Evolutionary conservation across 2,797 vertebrate genomes (phyloP), one percentile per base, ranked within the genome.

Genomic region (Pseudopleuronectes americanus): DNA sequence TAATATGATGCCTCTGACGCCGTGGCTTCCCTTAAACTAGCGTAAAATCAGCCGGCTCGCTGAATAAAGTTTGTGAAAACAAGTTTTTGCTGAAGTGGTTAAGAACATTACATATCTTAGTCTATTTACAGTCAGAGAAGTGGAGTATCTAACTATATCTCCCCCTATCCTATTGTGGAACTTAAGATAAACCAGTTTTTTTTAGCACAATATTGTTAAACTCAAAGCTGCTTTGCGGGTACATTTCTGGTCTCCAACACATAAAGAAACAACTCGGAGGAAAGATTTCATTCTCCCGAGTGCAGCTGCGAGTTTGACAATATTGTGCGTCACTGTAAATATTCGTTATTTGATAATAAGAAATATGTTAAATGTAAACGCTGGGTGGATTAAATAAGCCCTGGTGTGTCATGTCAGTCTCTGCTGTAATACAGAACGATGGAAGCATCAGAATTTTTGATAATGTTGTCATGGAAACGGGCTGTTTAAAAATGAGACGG

Each of bases 1-100:
- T 78, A 81, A 84, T 84, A 57, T 81, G 77, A 75, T 79, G 71
- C 73, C 64, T 84, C 67, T 78, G 77, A 89, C 77, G 86, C 66
- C 57, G 66, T 70, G 66, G 77, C 68, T 71, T 69, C 83, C 65
- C 74, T 80, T 80, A 83, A 86, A 87, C 70, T 70, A 57, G 69
- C 14, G n/a, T 89, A 74, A 87, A 90, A 84, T 84, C 80, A 80
- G 72, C 64, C 66, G 57, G 72, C 60, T 78, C 12, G n/a, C 76
- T 67, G 58, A 84, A 83, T 73, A 81, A 74, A 83, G 65, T 87
- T 86, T 81, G 68, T 22, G 52, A 75, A 74, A 75, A 75, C 68
- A 73, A 64, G 59, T 75, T 83, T 81, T 72, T 75, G 71, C 67
- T 43, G 26, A 66, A 79, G 62, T 23, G 26, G 56, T 74, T 84